These are phyloP conservation scores for Chalcosyrphus nemorum DNA, from an alignment of 2,888 invertebrate genomes.

Conservation along the genomic window DNA sequence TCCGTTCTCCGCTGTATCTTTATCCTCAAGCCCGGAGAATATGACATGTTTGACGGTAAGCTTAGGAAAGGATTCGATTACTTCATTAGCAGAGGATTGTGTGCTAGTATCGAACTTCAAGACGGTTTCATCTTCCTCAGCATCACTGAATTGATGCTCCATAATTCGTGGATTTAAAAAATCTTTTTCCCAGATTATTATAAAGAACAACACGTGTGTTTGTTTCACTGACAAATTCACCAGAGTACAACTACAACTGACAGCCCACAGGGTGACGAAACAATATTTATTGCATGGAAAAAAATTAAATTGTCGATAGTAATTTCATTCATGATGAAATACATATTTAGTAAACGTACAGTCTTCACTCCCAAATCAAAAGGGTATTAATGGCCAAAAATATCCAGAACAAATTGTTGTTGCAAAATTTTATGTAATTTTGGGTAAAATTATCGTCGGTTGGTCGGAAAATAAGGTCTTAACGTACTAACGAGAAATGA, in stretches of 20 bases:
- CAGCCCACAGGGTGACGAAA: background rate
- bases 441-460: too few relatives aligned
- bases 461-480: too few relatives aligned
- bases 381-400: too few relatives aligned
- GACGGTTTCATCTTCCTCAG: constrained; percentile 78
- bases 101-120: background rate
- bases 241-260: background rate
- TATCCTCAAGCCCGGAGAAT: constrained; percentile 75
- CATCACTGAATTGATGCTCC: constrained; percentile 80
- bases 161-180: constrained; percentile 67
- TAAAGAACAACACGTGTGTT: constrained; percentile 47
- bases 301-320: too few relatives aligned
- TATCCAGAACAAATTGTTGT: too few relatives aligned
- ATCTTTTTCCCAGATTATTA: background rate
- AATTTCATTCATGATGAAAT: too few relatives aligned
- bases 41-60: constrained; percentile 78
- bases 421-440: too few relatives aligned
- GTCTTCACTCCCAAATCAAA: too few relatives aligned
- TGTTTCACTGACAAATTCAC: background rate
- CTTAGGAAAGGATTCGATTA: constrained; percentile 72
- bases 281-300: too few relatives aligned
- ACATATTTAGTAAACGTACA: too few relatives aligned
- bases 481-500: too few relatives aligned
- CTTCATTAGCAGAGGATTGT: constrained; percentile 70
- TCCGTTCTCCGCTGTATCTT: constrained; percentile 2